A percentile compares a stretch with the other conserved stretches of the same genome.
Evolutionary conservation across 2,888 invertebrate species (phyloP).

Genomic region (Mythimna ferrago): DNA sequence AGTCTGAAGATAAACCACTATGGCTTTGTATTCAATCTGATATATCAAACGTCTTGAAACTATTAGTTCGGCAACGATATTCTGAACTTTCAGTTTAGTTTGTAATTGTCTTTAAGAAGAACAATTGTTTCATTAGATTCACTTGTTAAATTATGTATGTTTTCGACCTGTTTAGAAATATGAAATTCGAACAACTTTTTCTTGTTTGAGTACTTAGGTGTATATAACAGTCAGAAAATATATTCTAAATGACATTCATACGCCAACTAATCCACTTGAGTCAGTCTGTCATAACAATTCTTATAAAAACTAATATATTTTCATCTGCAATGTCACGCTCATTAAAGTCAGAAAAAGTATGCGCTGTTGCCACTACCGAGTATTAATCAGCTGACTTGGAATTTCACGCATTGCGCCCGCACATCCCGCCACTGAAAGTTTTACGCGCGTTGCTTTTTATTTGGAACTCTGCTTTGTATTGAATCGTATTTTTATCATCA

Average conservation of each 20-base stretch:
- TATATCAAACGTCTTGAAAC: constrained; percentile 16
- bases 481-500: constrained; percentile 47
- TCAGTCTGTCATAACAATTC: constrained; percentile 36
- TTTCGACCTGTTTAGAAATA: too few species aligned
- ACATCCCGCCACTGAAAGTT: constrained; percentile 68
- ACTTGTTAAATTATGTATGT: too few species aligned
- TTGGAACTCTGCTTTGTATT: constrained; percentile 57
- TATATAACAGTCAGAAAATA: not conserved
- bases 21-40: constrained; percentile 27
- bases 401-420: constrained; percentile 71
- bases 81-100: not conserved
- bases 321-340: constrained; percentile 52
- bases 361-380: constrained; percentile 65
- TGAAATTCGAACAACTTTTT: too few species aligned
- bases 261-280: constrained; percentile 11
- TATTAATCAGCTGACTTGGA: constrained; percentile 72
- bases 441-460: constrained; percentile 63
- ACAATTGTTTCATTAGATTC: not conserved
- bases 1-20: constrained; percentile 2
- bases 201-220: not conserved
- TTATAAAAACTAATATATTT: constrained; percentile 40
- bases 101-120: not conserved
- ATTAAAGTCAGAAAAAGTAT: constrained; percentile 55
- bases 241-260: constrained; percentile 12
- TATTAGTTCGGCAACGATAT: not conserved